These are phyloP conservation scores for Forficula auricularia DNA, from an alignment of 1,140 invertebrate genomes.

Conservation along the genomic window DNA sequence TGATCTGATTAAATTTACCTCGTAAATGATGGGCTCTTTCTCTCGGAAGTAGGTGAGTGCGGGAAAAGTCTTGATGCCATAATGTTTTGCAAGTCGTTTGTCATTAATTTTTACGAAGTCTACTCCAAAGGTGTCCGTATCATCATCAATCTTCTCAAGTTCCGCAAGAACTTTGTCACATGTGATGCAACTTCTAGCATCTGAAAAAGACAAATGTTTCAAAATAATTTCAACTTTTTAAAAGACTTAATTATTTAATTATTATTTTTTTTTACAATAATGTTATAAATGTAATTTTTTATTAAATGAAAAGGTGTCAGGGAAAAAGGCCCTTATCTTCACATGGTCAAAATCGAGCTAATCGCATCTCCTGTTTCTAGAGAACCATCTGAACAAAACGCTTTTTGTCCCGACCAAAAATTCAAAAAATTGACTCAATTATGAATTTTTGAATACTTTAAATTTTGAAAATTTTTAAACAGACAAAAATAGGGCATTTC, in stretches of 20 bases:
- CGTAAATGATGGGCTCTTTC: slow-evolving; percentile 81
- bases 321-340: too few relatives aligned
- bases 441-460: too few relatives aligned
- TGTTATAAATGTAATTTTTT: neutral
- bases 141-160: slow-evolving; percentile 86
- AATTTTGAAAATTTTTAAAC: too few relatives aligned
- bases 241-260: too few relatives aligned
- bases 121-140: slow-evolving; percentile 82
- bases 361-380: too few relatives aligned
- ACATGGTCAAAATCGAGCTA: too few relatives aligned
- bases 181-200: slow-evolving; percentile 76
- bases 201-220: slow-evolving; percentile 39
- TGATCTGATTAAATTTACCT: too few relatives aligned
- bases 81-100: slow-evolving; percentile 83
- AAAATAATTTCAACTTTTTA: slow-evolving; percentile 5
- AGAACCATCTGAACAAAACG: too few relatives aligned
- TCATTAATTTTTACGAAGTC: slow-evolving; percentile 92
- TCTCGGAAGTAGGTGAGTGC: slow-evolving; percentile 87
- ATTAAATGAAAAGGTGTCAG: slow-evolving; percentile 2
- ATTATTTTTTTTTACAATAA: too few relatives aligned
- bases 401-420: too few relatives aligned
- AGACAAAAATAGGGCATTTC: too few relatives aligned
- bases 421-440: too few relatives aligned
- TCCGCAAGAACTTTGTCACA: slow-evolving; percentile 80
- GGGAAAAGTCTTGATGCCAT: slow-evolving; percentile 84